Conservation (phyloP, 2,797 vertebrate species). For the Rachycentron canadum region DNA sequence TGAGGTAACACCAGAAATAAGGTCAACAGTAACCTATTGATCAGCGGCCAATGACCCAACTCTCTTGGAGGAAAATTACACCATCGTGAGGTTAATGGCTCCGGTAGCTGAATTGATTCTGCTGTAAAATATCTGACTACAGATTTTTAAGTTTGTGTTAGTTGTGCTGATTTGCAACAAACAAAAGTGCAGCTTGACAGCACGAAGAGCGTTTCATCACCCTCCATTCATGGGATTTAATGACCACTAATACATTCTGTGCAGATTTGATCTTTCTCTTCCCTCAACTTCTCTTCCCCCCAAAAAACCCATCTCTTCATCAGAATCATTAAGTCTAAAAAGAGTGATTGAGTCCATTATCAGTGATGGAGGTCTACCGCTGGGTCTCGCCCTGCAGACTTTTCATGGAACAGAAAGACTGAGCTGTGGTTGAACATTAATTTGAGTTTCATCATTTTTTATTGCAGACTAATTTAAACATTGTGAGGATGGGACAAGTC, state of each 20-base stretch:
- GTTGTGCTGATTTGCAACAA: slow-evolving; percentile 13
- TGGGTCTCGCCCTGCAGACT: slow-evolving; percentile 14
- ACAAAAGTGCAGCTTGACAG: slow-evolving; percentile 10
- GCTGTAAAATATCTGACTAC: slow-evolving; percentile 38
- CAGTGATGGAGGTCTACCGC: slow-evolving; percentile 25
- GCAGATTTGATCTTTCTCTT: slow-evolving; percentile 33
- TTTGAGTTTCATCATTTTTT: slow-evolving; percentile 40
- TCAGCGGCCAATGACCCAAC: slow-evolving; percentile 16
- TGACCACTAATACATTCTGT: slow-evolving; percentile 33
- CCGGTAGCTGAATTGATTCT: slow-evolving; percentile 32
- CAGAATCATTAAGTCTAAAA: slow-evolving; percentile 46
- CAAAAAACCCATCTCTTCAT: neutral
- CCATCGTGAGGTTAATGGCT: slow-evolving; percentile 38
- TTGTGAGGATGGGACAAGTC: neutral
- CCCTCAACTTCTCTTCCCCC: neutral
- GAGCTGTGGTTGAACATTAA: slow-evolving; percentile 14
- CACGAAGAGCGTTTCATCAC: slow-evolving; percentile 14
- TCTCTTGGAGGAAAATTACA: slow-evolving; percentile 16
- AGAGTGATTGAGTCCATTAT: slow-evolving; percentile 60
- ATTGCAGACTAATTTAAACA: slow-evolving; percentile 12
- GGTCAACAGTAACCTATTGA: slow-evolving; percentile 27
- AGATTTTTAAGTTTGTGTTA: slow-evolving; percentile 35
- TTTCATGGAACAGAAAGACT: slow-evolving; percentile 21
- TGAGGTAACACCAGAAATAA: slow-evolving; percentile 34
- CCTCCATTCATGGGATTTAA: slow-evolving; percentile 51